These are phyloP conservation scores for Dendrocopos noguchii DNA, from an alignment of 2,113 vertebrate genomes.

Conservation along the genomic window DNA sequence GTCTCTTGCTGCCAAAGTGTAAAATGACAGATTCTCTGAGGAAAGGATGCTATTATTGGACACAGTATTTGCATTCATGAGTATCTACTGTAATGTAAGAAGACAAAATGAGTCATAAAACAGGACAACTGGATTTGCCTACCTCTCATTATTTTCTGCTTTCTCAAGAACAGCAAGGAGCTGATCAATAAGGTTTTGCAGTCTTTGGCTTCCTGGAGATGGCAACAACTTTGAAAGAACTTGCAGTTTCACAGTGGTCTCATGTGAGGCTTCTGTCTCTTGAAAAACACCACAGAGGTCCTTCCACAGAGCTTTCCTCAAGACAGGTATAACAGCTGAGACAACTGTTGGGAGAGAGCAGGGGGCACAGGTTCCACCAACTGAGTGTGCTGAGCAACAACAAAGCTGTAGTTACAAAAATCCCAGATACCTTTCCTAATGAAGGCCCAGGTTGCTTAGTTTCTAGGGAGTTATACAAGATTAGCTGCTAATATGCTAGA, in stretches of 20 bases:
- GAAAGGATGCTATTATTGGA: background rate
- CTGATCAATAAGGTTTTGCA: conserved; percentile 64
- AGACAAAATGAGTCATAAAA: background rate
- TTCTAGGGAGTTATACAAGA: background rate
- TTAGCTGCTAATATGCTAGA: background rate
- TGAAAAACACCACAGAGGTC: conserved; percentile 74
- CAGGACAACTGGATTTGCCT: background rate
- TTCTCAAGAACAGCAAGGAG: conserved; percentile 80
- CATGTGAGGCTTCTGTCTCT: background rate
- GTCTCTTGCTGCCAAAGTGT: background rate
- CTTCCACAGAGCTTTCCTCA: conserved; percentile 82
- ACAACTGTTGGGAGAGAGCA: conserved; percentile 73
- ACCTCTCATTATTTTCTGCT: conserved; percentile 78
- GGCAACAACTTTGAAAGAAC: conserved; percentile 80
- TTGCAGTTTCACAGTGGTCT: conserved; percentile 49
- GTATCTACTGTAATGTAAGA: background rate
- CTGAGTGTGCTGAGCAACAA: background rate
- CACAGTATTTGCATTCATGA: background rate
- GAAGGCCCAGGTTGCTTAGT: background rate
- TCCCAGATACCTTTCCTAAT: background rate
- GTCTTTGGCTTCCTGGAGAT: conserved; percentile 64
- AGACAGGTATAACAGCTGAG: conserved; percentile 63
- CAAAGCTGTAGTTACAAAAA: background rate
- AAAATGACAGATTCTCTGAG: background rate
- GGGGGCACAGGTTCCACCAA: background rate